These are phyloP conservation scores for Myiopsitta monachus DNA, from an alignment of 2,113 vertebrate genomes.

Conservation along the genomic window DNA sequence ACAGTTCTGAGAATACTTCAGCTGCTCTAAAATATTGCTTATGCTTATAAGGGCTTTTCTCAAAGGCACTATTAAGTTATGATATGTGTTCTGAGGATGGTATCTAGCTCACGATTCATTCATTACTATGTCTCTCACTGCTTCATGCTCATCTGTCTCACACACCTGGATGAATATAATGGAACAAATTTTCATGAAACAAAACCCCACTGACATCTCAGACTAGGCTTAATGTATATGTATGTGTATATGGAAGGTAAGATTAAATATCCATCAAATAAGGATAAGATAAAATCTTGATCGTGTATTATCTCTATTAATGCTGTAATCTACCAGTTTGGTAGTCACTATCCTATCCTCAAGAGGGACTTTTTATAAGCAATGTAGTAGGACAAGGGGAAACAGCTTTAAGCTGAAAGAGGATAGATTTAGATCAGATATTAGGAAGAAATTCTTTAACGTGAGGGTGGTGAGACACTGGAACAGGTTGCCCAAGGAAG, in stretches of 20 bases:
- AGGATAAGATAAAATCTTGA: neutral
- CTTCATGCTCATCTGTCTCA: neutral
- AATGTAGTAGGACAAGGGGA: neutral
- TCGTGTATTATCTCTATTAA: neutral
- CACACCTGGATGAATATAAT: neutral
- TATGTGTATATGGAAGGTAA: neutral
- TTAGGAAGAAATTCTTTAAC: neutral
- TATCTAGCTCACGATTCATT: neutral
- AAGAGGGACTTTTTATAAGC: neutral
- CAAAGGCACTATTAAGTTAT: neutral
- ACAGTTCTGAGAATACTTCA: neutral
- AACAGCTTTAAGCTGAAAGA: neutral
- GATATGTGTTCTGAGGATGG: neutral
- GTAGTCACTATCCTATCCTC: neutral
- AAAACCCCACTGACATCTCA: neutral
- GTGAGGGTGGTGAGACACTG: neutral
- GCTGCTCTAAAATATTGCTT: neutral
- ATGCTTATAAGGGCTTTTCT: neutral
- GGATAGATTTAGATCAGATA: neutral
- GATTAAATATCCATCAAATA: neutral
- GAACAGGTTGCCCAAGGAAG: neutral
- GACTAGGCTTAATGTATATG: neutral
- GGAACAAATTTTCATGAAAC: neutral
- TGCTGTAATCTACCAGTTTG: neutral
- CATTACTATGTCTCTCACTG: neutral